phyloP scores from a whole-genome alignment of 2,113 vertebrate genomes.

The Thymallus thymallus region DNA sequence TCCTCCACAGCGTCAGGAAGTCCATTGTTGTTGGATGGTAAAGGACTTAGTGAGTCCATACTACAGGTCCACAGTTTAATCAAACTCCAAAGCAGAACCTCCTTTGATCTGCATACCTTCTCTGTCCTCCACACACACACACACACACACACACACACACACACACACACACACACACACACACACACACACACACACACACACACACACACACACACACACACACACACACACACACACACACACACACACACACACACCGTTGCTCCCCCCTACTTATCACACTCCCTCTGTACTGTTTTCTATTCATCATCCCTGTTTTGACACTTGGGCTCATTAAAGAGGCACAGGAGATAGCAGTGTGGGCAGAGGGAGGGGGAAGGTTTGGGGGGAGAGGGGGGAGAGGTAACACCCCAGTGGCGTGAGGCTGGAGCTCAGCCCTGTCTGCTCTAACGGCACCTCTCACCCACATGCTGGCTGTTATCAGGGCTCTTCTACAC shows the following conservation, averaged over 20 bases:
- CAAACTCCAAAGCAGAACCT: constrained; percentile 8
- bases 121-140: constrained; percentile 18
- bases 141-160: constrained; percentile 11
- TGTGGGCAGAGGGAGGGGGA: too few relatives aligned
- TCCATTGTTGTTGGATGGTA: constrained; percentile 9
- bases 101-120: constrained; percentile 11
- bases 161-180: constrained; percentile 15
- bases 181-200: constrained; percentile 22
- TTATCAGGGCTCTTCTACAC: constrained; percentile 24
- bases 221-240: constrained; percentile 16
- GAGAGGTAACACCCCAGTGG: constrained; percentile 4
- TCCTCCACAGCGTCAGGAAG: not conserved
- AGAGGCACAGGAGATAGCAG: constrained; percentile 6
- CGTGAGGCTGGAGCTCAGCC: constrained; percentile 20
- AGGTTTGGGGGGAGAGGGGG: not conserved
- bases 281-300: constrained; percentile 24
- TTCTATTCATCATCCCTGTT: constrained; percentile 19
- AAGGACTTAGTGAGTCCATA: too few relatives aligned
- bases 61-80: constrained; percentile 43
- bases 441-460: constrained; percentile 21
- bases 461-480: constrained; percentile 30
- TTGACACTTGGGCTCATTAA: constrained; percentile 21
- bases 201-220: constrained; percentile 10
- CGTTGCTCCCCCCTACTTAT: not conserved
- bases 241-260: constrained; percentile 8